Base-by-base conservation (phyloP, 2,888 invertebrate genomes). In the Acleris cristana region DNA sequence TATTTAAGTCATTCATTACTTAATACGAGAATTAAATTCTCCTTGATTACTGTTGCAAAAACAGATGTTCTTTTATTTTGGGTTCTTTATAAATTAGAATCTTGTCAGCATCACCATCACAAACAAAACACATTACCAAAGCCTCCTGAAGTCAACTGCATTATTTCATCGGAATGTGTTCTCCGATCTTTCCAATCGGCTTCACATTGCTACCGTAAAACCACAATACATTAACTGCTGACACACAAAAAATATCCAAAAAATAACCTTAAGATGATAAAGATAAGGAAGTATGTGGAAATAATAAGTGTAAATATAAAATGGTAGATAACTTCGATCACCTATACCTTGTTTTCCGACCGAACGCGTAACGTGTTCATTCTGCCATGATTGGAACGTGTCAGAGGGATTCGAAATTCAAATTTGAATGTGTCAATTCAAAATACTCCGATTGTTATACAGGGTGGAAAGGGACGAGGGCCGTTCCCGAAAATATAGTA, bases 161-260 rank as follows among this genome's bases (percentile, higher is more conserved):
- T 77, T 83, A 80, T 85, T 81, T 81, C 81, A 82, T 84, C 76
- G 86, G 88, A 88, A 90, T 89, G 85, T 81, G 72, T 82, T 76
- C 76, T 88, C 79, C 74, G 76, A 90, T 90, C 89, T 90, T 91
- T 89, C 83, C 86, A 75, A 89, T 88, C 82, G 82, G 80, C 75
- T 78, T 81, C 74, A 78, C 84, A 79, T 77, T 72, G 90, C 90
- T 90, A 90, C 91, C 75, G 90, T 78, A 77, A 74, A 66, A 74
- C 75, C 67, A 76, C 40, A 5, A 52, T 68, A 59, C 14, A 18
- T 65, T 67, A 48, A 52, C 51, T 16, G 26, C 16, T 21, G n/a
- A n/a, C 19, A 1, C 16, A 26, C 23, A 14, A 49, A 6, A 10
- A 30, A 54, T 21, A n/a, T 14, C 40, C 14, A 4, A 40, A 30